Conservation (phyloP, 1,140 invertebrate species). For the Camponotus floridanus region DNA sequence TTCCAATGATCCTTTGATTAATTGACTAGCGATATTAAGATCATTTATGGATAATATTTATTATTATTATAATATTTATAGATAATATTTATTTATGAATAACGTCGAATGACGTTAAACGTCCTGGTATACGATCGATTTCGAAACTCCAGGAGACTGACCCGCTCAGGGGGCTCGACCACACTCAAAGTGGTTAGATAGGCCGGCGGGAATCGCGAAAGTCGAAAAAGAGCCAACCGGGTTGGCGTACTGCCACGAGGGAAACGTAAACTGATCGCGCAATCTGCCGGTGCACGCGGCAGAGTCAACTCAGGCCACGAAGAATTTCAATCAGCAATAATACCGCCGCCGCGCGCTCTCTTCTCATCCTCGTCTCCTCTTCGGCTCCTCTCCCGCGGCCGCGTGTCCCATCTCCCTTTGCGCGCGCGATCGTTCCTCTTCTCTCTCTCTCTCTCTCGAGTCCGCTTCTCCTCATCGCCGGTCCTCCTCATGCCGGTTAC, state of each 20-base stretch:
- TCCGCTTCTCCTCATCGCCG: not conserved
- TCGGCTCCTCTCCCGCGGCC: not conserved
- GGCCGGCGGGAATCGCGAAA: not conserved
- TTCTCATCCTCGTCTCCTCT: slow-evolving; percentile 55
- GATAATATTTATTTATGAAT: not conserved
- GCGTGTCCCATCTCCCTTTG: not conserved
- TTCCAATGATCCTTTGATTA: no score
- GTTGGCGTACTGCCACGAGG: slow-evolving; percentile 71
- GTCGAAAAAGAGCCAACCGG: slow-evolving; percentile 4
- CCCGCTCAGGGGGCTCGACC: not conserved
- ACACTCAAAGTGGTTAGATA: not conserved
- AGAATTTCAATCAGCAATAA: slow-evolving; percentile 79
- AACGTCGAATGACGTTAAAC: not conserved
- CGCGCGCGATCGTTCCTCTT: slow-evolving; percentile 16
- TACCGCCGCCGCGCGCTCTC: slow-evolving; percentile 65
- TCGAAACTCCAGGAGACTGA: not conserved
- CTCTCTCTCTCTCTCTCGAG: not conserved
- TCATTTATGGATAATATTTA: no score
- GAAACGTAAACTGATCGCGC: slow-evolving; percentile 76
- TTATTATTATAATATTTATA: no score
- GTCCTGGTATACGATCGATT: not conserved
- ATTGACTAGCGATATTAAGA: no score
- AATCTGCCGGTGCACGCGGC: slow-evolving; percentile 74
- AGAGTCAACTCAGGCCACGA: slow-evolving; percentile 76
- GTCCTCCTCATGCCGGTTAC: slow-evolving; percentile 72